Conservation (phyloP, 2,797 vertebrate species). For the Hoplostethus atlanticus region DNA sequence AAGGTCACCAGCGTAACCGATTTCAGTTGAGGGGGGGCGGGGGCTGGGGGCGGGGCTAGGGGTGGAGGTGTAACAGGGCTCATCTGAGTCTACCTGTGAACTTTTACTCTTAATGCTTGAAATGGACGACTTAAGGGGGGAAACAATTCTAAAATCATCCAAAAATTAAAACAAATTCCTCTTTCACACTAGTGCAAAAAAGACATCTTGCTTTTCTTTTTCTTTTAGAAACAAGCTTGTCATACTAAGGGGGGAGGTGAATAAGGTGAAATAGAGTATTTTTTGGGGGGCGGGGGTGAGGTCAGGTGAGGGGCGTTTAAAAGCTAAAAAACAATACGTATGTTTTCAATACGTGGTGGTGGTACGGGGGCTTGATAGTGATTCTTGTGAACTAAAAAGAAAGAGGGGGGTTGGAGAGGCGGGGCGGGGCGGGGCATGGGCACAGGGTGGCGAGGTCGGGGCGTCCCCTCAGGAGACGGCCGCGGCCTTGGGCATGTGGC, state of each 20-base stretch:
- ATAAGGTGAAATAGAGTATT: constrained; percentile 23
- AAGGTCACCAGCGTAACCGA: constrained; percentile 66
- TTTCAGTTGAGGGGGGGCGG: constrained; percentile 34
- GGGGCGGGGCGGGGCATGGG: constrained; percentile 15
- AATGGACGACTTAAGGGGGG: constrained; percentile 89
- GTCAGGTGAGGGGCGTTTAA: constrained; percentile 82
- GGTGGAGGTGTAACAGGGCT: constrained; percentile 19
- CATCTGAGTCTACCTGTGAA: constrained; percentile 64
- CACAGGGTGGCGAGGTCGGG: constrained; percentile 23
- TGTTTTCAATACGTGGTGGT: constrained; percentile 60
- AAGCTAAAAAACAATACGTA: constrained; percentile 60
- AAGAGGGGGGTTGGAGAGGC: constrained; percentile 3
- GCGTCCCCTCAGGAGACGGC: constrained; percentile 79
- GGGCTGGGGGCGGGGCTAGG: constrained; percentile 25
- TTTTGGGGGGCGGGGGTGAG: constrained; percentile 72
- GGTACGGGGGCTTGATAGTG: constrained; percentile 47
- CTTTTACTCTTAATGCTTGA: constrained; percentile 91
- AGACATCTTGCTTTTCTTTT: constrained; percentile 93
- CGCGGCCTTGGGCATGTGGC: constrained; percentile 90
- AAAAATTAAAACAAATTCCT: constrained; percentile 92
- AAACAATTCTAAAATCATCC: constrained; percentile 88
- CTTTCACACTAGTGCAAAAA: constrained; percentile 99
- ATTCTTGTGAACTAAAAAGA: constrained; percentile 51
- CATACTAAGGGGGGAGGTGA: constrained; percentile 88
- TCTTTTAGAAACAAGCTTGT: constrained; percentile 91